phyloP scores from a whole-genome alignment of 2,797 vertebrate genomes.

The Mycteria americana region DNA sequence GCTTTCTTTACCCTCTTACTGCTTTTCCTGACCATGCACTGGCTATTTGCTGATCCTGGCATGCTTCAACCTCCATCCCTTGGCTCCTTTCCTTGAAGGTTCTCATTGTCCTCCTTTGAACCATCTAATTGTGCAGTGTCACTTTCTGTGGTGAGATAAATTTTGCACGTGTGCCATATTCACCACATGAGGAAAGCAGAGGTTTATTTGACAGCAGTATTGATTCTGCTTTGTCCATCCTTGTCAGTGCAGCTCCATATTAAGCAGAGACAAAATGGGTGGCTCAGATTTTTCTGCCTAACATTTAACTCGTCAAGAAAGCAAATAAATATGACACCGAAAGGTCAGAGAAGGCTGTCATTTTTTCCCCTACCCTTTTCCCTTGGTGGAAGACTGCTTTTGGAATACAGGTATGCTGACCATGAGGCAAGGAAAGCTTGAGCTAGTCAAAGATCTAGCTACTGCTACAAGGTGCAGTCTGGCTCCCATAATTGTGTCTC shows the following conservation, averaged over 20 bases:
- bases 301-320: background rate
- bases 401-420: background rate
- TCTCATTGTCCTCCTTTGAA: background rate
- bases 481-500: background rate
- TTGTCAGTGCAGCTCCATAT: background rate
- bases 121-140: background rate
- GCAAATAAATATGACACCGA: background rate
- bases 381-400: background rate
- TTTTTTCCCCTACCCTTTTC: background rate
- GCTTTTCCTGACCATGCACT: background rate
- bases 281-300: background rate
- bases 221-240: background rate
- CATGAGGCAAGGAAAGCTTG: background rate
- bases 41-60: background rate
- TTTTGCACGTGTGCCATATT: rapidly evolving
- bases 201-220: background rate
- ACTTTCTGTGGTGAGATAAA: background rate
- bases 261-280: background rate
- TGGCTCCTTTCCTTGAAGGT: background rate
- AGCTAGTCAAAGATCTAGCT: background rate
- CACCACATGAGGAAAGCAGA: background rate
- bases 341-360: background rate
- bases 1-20: background rate
- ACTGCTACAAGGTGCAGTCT: background rate
- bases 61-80: background rate